Base-by-base conservation (phyloP, 2,888 invertebrate species). In the Nudaria mundana region DNA sequence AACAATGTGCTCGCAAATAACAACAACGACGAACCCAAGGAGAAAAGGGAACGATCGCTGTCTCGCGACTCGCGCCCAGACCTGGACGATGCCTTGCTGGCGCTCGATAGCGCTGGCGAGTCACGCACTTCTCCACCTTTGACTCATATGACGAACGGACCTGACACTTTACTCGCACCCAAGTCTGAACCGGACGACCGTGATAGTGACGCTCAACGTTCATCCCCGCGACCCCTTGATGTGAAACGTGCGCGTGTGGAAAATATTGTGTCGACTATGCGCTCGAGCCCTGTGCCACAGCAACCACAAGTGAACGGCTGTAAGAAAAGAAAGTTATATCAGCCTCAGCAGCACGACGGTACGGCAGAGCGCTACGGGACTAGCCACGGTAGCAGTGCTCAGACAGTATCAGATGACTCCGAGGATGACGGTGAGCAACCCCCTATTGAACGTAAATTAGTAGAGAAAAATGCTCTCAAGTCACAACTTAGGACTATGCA, bases 321-420 rank as follows among this genome's bases (percentile, higher is more conserved):
- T 84, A 97, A 97, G 81, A 98, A 98, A 82, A 92, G 98, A 31
- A 98, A 98, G 82, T 91, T 98, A 18, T 98, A 98, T 75, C 97
- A 97, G 70, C 98, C 98, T 7, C 97, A 97, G 79, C 98, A 98
- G 71, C 97, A 97, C 79, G 95, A 95, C 70, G 90, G 91, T 39
- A 92, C 92, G 16, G 92, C 91, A 57, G 92, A 92, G 57, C 83
- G 92, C n/a, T 87, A 86, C 58, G 83, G 83, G 24, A 75, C 77
- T 54, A 82, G 91, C 83, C 72, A 91, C 81, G 52, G 78, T 52
- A 81, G 84, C 66, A 82, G 82, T 52, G 82, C 76, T 14, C 84
- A 81, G 40, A 84, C 87, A 20, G 74, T 86, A 42, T 91, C 92
- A 33, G 93, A 93, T 57, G 93, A 94, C 45, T 94, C 94, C 44